Base-by-base conservation (phyloP, 2,797 vertebrate species). In the Hydrocynus forskahlii region DNA sequence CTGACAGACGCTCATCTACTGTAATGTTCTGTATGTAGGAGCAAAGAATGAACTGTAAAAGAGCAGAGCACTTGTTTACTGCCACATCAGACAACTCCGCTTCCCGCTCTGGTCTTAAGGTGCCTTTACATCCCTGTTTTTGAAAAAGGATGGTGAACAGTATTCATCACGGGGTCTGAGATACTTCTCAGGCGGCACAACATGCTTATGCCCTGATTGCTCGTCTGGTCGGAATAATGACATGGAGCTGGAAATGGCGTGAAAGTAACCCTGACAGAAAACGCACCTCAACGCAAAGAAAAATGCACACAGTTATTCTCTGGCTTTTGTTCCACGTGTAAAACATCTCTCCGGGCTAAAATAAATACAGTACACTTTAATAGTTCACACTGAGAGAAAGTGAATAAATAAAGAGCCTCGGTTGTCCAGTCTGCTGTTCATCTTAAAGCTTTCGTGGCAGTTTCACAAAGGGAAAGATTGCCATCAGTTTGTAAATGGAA, bases 401-500 rank as follows among this genome's bases (percentile, higher is more conserved):
- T 52, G 67, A 88, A 89, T 86, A 91, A 90, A 90, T 90, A 86
- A 88, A 82, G 75, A 60, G 78, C 35, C 70, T 25, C 66, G 60
- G 40, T 71, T 16, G 40, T 72, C 59, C 64, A 48, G 35, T 52
- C 63, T 63, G n/a, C 67, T 69, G 23, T 40, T 82, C 50, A n/a
- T 76, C 54, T 25, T 84, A 87, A 89, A 89, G 86, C 86, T 86
- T 86, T 76, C 38, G 43, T 75, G 67, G 74, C 50, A 79, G 25
- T 62, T 74, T 48, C 60, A 40, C 72, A 62, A 78, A 85, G 70
- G n/a, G 71, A 81, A 50, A 66, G 23, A 10, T 7, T 23, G 38
- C 50, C 7, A 25, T 29, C 21, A 7, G 40, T 78, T 75, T 19
- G n/a, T 69, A 66, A 66, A 50, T 12, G 60, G 60, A 78, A 68